Conservation (phyloP, 2,888 invertebrate species). For the Melieria crassipennis region DNA sequence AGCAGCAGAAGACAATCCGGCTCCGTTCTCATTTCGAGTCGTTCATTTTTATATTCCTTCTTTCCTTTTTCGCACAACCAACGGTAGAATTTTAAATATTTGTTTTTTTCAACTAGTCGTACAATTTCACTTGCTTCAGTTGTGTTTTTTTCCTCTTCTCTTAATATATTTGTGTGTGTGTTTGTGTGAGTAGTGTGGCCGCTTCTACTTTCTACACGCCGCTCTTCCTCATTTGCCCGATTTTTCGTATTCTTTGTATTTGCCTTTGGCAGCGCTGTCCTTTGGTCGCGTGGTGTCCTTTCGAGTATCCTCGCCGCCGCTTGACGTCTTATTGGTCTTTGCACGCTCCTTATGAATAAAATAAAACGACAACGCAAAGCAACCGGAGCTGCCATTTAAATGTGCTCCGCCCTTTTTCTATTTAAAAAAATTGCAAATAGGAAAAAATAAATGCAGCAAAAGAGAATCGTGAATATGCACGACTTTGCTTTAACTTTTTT, state of each 20-base stretch:
- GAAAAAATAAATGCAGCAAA: no score
- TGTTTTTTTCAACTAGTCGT: conserved; percentile 7
- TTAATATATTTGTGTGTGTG: no score
- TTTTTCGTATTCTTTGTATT: neutral
- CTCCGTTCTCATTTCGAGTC: neutral
- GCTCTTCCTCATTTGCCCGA: neutral
- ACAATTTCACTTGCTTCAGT: no score
- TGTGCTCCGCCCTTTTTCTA: conserved; percentile 61
- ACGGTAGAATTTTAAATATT: conserved; percentile 19
- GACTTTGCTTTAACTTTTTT: conserved; percentile 47
- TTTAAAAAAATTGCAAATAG: conserved; percentile 33
- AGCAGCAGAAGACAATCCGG: neutral
- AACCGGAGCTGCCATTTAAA: conserved; percentile 48
- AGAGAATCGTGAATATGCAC: no score
- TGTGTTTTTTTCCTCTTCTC: no score
- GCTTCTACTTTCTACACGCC: no score
- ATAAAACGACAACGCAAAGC: conserved; percentile 36
- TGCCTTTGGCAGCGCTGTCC: neutral
- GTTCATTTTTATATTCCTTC: neutral
- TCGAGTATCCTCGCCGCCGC: conserved; percentile 17
- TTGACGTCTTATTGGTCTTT: conserved; percentile 55
- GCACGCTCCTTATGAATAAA: conserved; percentile 30
- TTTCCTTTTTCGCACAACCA: neutral
- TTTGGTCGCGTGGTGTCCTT: conserved; percentile 13
- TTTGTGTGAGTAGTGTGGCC: no score